Conservation (phyloP, 2,797 vertebrate species). For the Iguana delicatissima region DNA sequence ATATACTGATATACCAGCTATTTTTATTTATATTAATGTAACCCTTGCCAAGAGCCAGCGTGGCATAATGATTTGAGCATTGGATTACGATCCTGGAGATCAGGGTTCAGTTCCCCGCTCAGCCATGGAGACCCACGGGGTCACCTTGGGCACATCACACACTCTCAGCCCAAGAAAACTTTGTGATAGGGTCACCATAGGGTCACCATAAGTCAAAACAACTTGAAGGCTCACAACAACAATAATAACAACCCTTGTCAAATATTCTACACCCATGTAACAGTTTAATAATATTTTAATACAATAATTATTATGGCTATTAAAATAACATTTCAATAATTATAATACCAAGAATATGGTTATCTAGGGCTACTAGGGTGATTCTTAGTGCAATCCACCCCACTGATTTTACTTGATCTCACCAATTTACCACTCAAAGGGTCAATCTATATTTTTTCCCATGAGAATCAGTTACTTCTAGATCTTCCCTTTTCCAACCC, state of each 20-base stretch:
- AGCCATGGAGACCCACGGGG: too few species aligned
- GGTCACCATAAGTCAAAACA: too few species aligned
- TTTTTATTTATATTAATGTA: neutral
- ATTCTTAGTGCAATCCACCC: neutral
- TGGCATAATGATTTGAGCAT: too few species aligned
- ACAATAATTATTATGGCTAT: neutral
- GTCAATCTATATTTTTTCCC: neutral
- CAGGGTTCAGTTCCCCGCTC: too few species aligned
- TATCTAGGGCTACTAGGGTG: neutral
- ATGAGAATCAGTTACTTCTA: neutral
- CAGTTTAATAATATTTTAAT: conserved; percentile 5
- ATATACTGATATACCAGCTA: neutral
- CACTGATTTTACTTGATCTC: neutral
- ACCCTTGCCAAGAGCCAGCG: neutral
- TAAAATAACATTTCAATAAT: too few species aligned
- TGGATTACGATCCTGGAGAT: too few species aligned
- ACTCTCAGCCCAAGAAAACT: too few species aligned
- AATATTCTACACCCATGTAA: neutral
- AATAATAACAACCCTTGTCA: neutral
- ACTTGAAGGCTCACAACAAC: too few species aligned
- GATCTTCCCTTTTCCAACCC: too few species aligned
- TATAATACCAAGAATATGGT: too few species aligned
- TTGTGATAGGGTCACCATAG: too few species aligned
- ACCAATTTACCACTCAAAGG: conserved; percentile 1
- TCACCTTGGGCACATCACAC: too few species aligned